phyloP scores from a whole-genome alignment of 1,140 invertebrate species.

The Drosophila willistoni region DNA sequence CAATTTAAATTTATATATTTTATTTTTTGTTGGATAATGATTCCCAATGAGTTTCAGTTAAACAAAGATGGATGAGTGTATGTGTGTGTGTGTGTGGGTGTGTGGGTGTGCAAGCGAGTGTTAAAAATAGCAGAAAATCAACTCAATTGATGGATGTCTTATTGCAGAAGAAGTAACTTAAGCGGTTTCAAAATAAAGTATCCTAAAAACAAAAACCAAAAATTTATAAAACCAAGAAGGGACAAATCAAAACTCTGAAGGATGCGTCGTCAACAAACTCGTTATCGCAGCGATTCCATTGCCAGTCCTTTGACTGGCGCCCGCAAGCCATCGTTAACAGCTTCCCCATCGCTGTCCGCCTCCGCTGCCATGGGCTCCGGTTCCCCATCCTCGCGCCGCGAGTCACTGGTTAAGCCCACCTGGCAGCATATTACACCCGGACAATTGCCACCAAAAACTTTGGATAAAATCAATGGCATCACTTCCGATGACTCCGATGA shows the following conservation, averaged over 20 bases:
- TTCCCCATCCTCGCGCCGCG: slow-evolving; percentile 61
- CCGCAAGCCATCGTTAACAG: slow-evolving; percentile 55
- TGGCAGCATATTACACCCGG: slow-evolving; percentile 82
- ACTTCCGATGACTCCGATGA: slow-evolving; percentile 74
- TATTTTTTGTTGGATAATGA: slow-evolving; percentile 36
- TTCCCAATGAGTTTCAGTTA: slow-evolving; percentile 64
- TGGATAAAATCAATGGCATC: slow-evolving; percentile 79
- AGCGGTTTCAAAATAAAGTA: slow-evolving; percentile 45
- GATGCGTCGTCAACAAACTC: slow-evolving; percentile 73
- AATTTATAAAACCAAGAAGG: neutral
- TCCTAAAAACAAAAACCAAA: neutral
- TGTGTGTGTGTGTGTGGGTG: slow-evolving; percentile 10
- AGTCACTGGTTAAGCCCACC: slow-evolving; percentile 81
- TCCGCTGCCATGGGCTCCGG: slow-evolving; percentile 34
- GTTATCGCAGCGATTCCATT: slow-evolving; percentile 73
- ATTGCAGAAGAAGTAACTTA: slow-evolving; percentile 27
- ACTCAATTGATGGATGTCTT: slow-evolving; percentile 33
- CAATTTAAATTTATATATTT: slow-evolving; percentile 45
- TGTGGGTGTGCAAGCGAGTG: slow-evolving; percentile 46
- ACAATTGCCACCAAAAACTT: slow-evolving; percentile 73
- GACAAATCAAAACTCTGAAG: neutral
- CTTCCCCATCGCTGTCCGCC: slow-evolving; percentile 43
- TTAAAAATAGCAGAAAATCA: slow-evolving; percentile 59
- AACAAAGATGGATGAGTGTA: neutral
- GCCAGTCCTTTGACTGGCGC: slow-evolving; percentile 50